These are phyloP conservation scores for Phasianus colchicus DNA, from an alignment of 2,113 vertebrate genomes.

Conservation along the genomic window DNA sequence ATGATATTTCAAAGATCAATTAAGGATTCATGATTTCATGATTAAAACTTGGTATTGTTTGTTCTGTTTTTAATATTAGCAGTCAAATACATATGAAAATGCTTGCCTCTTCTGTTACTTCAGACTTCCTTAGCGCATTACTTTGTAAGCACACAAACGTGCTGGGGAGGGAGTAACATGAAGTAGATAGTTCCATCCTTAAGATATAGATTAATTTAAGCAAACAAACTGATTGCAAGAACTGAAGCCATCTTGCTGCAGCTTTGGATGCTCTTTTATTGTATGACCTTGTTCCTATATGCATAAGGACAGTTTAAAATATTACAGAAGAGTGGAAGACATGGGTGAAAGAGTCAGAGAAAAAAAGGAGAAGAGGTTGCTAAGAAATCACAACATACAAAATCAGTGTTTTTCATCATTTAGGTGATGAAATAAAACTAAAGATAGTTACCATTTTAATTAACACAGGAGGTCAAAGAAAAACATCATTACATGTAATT, in stretches of 20 bases:
- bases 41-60: constrained; percentile 58
- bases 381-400: background rate
- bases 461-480: constrained; percentile 64
- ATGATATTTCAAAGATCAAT: constrained; percentile 66
- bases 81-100: constrained; percentile 39
- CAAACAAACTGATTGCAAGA: background rate
- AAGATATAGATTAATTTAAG: background rate
- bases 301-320: background rate
- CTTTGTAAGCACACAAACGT: background rate
- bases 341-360: background rate
- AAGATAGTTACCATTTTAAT: constrained; percentile 55
- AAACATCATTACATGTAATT: constrained; percentile 56
- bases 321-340: background rate
- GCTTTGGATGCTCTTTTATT: background rate
- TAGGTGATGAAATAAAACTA: constrained; percentile 28
- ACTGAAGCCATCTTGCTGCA: background rate
- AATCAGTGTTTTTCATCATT: constrained; percentile 38
- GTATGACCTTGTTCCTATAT: background rate
- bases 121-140: background rate
- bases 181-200: background rate
- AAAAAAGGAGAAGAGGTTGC: background rate
- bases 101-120: constrained; percentile 33
- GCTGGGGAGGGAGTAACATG: background rate
- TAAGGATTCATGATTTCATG: constrained; percentile 10
- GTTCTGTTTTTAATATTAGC: constrained; percentile 43